These are phyloP conservation scores for Poeciliopsis infans DNA, from an alignment of 2,797 vertebrate species.

Conservation along the genomic window DNA sequence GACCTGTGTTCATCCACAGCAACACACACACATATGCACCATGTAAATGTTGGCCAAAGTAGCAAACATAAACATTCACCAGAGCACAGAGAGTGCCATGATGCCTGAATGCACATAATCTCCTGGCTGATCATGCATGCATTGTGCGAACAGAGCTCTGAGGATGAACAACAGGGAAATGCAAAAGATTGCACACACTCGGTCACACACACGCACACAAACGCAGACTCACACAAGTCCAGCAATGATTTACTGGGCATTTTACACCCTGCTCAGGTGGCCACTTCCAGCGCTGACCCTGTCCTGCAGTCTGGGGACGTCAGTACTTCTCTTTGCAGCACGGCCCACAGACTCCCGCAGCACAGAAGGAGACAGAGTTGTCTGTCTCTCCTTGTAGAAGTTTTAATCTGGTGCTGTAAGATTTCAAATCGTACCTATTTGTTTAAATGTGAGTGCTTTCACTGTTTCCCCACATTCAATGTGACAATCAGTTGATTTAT, in stretches of 20 bases:
- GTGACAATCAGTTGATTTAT: conserved; percentile 23
- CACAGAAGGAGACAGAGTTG: conserved; percentile 51
- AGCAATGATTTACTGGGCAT: conserved; percentile 68
- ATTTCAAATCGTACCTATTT: conserved; percentile 45
- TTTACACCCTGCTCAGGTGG: conserved; percentile 69
- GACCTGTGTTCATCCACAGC: conserved; percentile 60
- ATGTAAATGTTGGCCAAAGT: conserved; percentile 50
- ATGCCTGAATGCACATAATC: conserved; percentile 48
- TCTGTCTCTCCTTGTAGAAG: conserved; percentile 67
- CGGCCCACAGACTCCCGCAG: conserved; percentile 44
- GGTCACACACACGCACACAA: neutral
- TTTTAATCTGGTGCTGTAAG: conserved; percentile 53
- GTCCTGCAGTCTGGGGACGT: conserved; percentile 64
- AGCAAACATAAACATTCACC: conserved; percentile 53
- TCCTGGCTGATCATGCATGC: conserved; percentile 58
- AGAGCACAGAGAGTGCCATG: conserved; percentile 30
- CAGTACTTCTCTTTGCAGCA: conserved; percentile 62
- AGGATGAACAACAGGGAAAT: conserved; percentile 48
- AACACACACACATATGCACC: conserved; percentile 23
- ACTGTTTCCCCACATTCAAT: conserved; percentile 29
- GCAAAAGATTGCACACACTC: conserved; percentile 26
- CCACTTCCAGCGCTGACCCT: conserved; percentile 67
- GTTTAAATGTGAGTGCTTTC: conserved; percentile 47
- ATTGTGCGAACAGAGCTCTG: conserved; percentile 35
- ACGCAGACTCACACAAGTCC: conserved; percentile 15